Conservation (phyloP, 2,113 vertebrate genomes). For the Sus scrofa region T2T-Sscrofa CM000817.6:44919001-44919500, state of each 20-base stretch:
- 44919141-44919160: too few relatives aligned
- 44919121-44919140: too few relatives aligned
- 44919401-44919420: rapidly evolving
- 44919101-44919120: rapidly evolving
- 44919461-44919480: too few relatives aligned
- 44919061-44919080: too few relatives aligned
- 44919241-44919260: background rate
- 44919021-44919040: too few relatives aligned
- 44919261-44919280: background rate
- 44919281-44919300: rapidly evolving
- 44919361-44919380: background rate
- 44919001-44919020: too few relatives aligned
- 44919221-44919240: background rate
- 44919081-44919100: rapidly evolving
- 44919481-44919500: background rate
- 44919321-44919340: background rate
- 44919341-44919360: background rate
- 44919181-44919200: rapidly evolving
- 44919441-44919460: background rate
- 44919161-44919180: background rate
- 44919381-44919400: background rate
- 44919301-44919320: background rate
- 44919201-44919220: background rate
- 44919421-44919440: background rate
- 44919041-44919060: too few relatives aligned